These are phyloP conservation scores for Calephelis nemesis DNA, from an alignment of 1,140 invertebrate genomes.

Conservation along the genomic window DNA sequence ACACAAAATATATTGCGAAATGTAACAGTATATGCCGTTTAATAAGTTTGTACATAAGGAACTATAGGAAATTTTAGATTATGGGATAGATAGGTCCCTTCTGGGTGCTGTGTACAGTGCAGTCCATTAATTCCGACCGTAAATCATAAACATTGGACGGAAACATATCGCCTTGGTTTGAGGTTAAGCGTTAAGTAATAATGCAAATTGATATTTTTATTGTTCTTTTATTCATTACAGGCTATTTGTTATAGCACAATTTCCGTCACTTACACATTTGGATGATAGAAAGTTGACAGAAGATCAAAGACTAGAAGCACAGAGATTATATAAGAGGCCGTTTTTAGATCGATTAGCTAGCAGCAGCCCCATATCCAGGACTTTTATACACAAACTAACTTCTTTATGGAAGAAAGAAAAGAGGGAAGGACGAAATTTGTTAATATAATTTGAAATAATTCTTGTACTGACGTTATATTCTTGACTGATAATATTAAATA, in stretches of 20 bases:
- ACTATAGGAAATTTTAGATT: too few species aligned
- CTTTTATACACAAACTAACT: constrained; percentile 34
- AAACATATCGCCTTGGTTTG: too few species aligned
- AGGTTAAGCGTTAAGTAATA: too few species aligned
- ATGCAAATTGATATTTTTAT: neutral
- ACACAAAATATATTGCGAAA: too few species aligned
- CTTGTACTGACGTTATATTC: too few species aligned
- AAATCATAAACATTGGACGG: too few species aligned
- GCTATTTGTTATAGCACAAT: constrained; percentile 85
- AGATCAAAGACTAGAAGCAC: constrained; percentile 81
- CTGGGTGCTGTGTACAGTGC: too few species aligned
- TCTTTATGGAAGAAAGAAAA: constrained; percentile 46
- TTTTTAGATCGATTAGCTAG: constrained; percentile 74
- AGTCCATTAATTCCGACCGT: too few species aligned
- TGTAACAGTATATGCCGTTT: too few species aligned
- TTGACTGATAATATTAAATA: too few species aligned
- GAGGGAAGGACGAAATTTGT: constrained; percentile 14
- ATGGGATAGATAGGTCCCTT: too few species aligned
- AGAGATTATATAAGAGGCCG: constrained; percentile 81
- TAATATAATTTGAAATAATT: neutral
- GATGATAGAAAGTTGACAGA: constrained; percentile 83
- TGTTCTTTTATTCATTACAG: constrained; percentile 58
- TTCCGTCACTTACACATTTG: constrained; percentile 82
- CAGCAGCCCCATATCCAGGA: constrained; percentile 34
- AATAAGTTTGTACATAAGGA: too few species aligned